Conservation (phyloP, 2,888 invertebrate genomes). For the Oithona nana region DNA sequence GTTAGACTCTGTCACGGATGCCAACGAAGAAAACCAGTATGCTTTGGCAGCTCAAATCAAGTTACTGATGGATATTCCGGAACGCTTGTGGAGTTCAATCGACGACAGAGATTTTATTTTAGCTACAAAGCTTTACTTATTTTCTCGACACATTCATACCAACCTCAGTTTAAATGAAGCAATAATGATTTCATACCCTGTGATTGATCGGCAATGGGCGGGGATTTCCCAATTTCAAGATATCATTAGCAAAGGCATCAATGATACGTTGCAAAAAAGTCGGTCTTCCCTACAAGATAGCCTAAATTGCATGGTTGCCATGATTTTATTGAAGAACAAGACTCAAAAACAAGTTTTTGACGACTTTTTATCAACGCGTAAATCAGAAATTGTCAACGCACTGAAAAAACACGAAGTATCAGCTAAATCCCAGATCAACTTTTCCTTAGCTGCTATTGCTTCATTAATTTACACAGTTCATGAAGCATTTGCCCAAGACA, state of each 20-base stretch:
- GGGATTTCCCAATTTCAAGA: conserved; percentile 1
- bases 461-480: not conserved
- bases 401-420: not conserved
- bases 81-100: not conserved
- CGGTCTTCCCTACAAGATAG: not conserved
- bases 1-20: not conserved
- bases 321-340: not conserved
- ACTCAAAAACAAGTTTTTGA: not conserved
- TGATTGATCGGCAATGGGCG: conserved; percentile 5
- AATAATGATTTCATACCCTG: not conserved
- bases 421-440: not conserved
- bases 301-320: not conserved
- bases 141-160: not conserved
- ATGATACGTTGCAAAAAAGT: not conserved
- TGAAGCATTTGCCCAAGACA: not conserved
- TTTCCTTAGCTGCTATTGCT: not conserved
- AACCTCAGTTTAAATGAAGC: not conserved
- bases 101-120: not conserved
- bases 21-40: not conserved
- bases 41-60: conserved; percentile 3
- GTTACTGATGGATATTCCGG: conserved; percentile 1
- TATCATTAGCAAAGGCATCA: not conserved
- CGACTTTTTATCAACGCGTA: not conserved
- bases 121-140: not conserved
- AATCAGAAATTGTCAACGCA: not conserved